Conservation (phyloP, 2,888 invertebrate species). For the Troides aeacus region DNA sequence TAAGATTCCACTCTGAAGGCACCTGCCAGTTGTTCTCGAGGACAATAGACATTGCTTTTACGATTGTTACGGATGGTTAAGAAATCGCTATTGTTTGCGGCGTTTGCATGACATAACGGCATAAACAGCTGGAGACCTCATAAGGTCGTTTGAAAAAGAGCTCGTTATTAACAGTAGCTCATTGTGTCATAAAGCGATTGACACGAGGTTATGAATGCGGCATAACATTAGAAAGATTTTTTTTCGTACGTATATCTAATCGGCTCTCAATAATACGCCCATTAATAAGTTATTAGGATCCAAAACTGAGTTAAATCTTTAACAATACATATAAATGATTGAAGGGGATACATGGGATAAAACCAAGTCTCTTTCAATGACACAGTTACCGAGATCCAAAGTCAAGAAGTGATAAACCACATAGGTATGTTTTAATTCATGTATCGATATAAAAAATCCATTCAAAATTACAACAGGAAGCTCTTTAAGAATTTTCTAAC, state of each 20-base stretch:
- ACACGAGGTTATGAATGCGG: not conserved
- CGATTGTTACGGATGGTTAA: constrained; percentile 34
- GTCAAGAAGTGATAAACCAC: not conserved
- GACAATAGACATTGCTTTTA: constrained; percentile 32
- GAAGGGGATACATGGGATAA: not conserved
- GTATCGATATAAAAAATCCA: no score
- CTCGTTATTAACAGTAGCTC: constrained; percentile 1
- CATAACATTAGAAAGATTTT: not conserved
- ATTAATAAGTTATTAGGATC: not conserved
- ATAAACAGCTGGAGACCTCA: constrained; percentile 27
- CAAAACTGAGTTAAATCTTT: not conserved
- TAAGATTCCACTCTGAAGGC: constrained; percentile 22
- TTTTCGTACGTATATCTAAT: not conserved
- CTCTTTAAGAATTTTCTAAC: no score
- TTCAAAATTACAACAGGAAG: no score
- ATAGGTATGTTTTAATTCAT: not conserved
- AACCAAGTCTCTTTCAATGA: not conserved
- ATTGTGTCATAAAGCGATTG: constrained; percentile 3
- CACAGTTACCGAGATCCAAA: not conserved
- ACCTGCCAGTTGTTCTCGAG: constrained; percentile 29
- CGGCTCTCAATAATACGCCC: not conserved
- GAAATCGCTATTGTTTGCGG: constrained; percentile 32
- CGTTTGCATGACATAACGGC: constrained; percentile 34
- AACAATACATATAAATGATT: not conserved
- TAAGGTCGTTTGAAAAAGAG: constrained; percentile 22